A percentile compares a stretch with the other conserved stretches of the same genome.
These are phyloP conservation scores for Channallabes apus DNA, from an alignment of 2,797 vertebrate genomes.

Conservation along the genomic window DNA sequence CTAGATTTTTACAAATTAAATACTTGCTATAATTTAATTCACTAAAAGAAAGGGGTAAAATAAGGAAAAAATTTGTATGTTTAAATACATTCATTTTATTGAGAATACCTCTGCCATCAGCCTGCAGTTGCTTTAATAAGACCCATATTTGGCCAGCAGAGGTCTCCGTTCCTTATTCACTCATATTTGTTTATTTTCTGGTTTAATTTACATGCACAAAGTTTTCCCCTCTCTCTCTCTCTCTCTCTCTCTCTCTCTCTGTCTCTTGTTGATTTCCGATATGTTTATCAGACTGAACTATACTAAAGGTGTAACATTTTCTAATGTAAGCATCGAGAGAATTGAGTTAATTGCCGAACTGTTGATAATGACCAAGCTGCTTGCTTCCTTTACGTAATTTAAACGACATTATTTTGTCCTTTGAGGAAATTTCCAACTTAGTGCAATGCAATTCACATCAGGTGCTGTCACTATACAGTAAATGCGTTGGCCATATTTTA, in stretches of 20 bases:
- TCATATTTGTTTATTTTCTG: neutral
- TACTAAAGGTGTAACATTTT: neutral
- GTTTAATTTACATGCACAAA: neutral
- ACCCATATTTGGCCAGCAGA: neutral
- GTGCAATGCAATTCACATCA: neutral
- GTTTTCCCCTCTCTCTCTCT: slow-evolving; percentile 4
- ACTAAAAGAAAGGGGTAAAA: too few relatives aligned
- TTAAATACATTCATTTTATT: too few relatives aligned
- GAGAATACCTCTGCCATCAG: too few relatives aligned
- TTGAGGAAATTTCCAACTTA: neutral
- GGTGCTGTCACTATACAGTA: neutral
- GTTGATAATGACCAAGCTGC: neutral
- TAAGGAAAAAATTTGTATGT: too few relatives aligned
- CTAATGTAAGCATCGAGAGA: neutral
- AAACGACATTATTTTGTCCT: neutral
- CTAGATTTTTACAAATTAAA: too few relatives aligned
- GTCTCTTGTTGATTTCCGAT: neutral
- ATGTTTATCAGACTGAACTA: neutral
- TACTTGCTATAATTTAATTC: too few relatives aligned
- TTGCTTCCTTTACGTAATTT: neutral
- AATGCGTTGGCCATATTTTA: slow-evolving; percentile 6
- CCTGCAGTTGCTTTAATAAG: neutral
- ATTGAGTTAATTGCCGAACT: neutral
- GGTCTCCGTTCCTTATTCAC: neutral
- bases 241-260: neutral